Base-by-base conservation (phyloP, 1,140 invertebrate species). In the Danaus plexippus region DNA sequence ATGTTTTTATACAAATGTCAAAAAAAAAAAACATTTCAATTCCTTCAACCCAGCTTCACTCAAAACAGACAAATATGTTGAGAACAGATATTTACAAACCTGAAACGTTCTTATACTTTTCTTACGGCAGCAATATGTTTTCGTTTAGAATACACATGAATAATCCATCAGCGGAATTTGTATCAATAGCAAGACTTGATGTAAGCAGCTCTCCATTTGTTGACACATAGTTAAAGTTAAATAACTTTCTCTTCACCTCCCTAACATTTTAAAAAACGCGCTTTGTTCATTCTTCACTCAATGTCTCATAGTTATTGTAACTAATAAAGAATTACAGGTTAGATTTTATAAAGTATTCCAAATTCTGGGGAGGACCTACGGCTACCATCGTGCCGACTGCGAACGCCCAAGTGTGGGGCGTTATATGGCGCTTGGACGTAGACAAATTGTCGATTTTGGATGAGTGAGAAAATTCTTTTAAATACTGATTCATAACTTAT, bases 321-420 rank as follows among this genome's bases (percentile, higher is more conserved):
- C 22, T 32, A 32, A 32, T 56, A 15, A 18, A 80, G 75, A 76
- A 79, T 67, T 72, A 79, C 62, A 77, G 83, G 62, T 40, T 84
- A 13, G 71, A 81, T 64, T 86, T 86, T 57, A 73, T 75, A 11
- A 78, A 53, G 55, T 81, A 77, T 56, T 77, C 74, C 7, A 72
- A 71, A 12, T 81, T 77, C 67, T 86, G 80, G 83, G 78, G 74
- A 13, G 83, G 83, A 7, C 78, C 83, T n/a, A 68, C 64, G 9
- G 73, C 66, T 2, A 86, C 83, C 12, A 45, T 83, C 9, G 83
- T 86, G 7, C 68, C 83, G 11, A 86, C 83, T 9, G 83, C 83
- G 11, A 86, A 86, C 54, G 78, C 78, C n/a, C 83, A 85, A 43
- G 68, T 77, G 9, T 86, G 83, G 83, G 80, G 83, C 9, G 68